phyloP scores from a whole-genome alignment of 2,888 invertebrate species.

The Stratiomys singularior region DNA sequence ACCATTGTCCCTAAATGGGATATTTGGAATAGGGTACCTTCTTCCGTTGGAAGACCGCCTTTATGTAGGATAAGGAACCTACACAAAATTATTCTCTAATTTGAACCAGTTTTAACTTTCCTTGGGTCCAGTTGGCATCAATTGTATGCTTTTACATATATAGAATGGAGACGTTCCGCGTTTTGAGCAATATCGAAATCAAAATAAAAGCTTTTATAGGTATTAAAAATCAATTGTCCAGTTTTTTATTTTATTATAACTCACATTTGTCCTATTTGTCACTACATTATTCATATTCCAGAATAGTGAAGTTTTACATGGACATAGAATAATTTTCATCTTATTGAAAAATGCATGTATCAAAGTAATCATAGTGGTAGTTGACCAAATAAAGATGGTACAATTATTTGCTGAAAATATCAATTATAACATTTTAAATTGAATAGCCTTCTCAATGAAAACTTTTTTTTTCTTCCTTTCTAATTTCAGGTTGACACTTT shows the following conservation, averaged over 20 bases:
- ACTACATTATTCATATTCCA: conserved; percentile 26
- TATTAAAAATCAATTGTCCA: not conserved
- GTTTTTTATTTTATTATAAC: not conserved
- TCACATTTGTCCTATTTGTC: conserved; percentile 37
- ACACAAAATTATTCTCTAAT: too few species aligned
- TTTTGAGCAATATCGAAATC: too few species aligned
- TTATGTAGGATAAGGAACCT: too few species aligned
- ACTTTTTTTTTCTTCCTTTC: conserved; percentile 50
- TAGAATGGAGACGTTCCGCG: too few species aligned
- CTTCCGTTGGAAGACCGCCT: too few species aligned
- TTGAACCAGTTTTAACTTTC: too few species aligned
- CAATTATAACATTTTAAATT: not conserved
- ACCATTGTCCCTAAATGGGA: too few species aligned
- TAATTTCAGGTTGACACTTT: conserved; percentile 93
- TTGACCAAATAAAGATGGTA: not conserved
- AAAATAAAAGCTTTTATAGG: not conserved
- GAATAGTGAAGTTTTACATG: conserved; percentile 25
- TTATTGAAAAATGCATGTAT: not conserved
- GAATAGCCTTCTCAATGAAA: conserved; percentile 21
- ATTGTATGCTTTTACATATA: too few species aligned
- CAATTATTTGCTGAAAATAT: not conserved
- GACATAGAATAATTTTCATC: conserved; percentile 16
- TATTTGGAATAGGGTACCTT: too few species aligned
- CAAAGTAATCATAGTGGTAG: not conserved
- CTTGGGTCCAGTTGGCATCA: too few species aligned